Evolutionary conservation across 2,113 vertebrate species (phyloP), one percentile per base, ranked within the genome.

Genomic region (Carlito syrichta): DNA sequence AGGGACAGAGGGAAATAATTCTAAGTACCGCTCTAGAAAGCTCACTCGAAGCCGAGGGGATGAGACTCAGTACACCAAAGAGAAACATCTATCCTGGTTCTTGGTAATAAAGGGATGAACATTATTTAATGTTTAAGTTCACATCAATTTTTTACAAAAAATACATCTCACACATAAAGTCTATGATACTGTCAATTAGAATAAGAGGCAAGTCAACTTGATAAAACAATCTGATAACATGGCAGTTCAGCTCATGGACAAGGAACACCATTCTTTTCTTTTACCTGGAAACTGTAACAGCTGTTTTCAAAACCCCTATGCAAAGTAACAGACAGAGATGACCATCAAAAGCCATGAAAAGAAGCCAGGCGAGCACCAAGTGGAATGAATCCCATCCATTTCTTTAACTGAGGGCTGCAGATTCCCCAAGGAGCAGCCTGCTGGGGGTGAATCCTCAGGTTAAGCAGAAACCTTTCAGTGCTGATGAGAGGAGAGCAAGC

Each of bases 341-440:
- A 11, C 48, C 27, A 13, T 3, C 30, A 9, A 50, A 30, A 73
- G 58, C 73, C 12, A n/a, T 27, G 5, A 62, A 4, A 22, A 5
- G 11, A 76, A 40, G 23, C 62, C 9, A 20, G 23, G 30, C 69
- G n/a, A 54, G 19, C 66, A 85, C 32, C 6, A 12, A 32, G 8
- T 6, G 50, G 7, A 9, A 5, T 0, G 6, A 20, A 20, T 43
- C 25, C 38, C 4, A 0, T 10, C 45, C 7, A 0, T 2, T 4
- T 12, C n/a, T 4, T 43, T 54, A 17, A 50, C 8, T 1, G 45
- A 38, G 52, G 43, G 30, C 38, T 8, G 14, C 14, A 20, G 66
- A 76, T 38, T 77, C 23, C 74, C 52, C 17, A 23, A 58, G 23
- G 52, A 56, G 52, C 78, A 38, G n/a, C 8, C 78, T 40, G 13